Evolutionary conservation across 2,113 vertebrate genomes (phyloP).

Genomic region (Pteruthius melanotis): DNA sequence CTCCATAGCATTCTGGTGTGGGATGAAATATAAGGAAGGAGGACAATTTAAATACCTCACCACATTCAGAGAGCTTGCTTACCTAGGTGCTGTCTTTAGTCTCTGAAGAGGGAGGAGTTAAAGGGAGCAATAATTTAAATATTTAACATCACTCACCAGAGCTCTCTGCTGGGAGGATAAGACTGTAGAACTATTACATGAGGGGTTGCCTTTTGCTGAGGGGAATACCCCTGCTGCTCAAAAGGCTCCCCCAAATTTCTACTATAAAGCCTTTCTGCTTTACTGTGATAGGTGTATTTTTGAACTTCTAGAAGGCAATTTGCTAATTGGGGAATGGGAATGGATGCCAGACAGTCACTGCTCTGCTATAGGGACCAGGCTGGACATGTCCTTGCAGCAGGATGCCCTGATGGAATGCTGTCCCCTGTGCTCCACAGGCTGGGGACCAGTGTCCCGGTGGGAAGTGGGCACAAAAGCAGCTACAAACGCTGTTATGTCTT

Average conservation of each 20-base stretch:
- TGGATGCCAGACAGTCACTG: not conserved
- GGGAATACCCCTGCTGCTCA: not conserved
- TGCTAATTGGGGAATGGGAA: not conserved
- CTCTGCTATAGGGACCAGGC: not conserved
- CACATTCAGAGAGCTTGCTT: not conserved
- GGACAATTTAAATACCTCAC: not conserved
- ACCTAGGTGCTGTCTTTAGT: not conserved
- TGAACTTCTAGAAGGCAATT: not conserved
- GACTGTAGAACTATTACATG: not conserved
- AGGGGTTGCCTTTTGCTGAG: not conserved
- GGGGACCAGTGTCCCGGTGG: not conserved
- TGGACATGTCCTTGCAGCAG: not conserved
- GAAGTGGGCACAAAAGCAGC: not conserved
- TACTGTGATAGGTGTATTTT: not conserved
- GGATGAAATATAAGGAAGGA: not conserved
- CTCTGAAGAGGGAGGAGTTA: not conserved
- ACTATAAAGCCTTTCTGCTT: not conserved
- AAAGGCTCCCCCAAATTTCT: not conserved
- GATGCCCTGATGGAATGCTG: not conserved
- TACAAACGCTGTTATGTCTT: not conserved
- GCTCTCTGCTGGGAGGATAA: not conserved
- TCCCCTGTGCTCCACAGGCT: not conserved
- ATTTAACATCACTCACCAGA: not conserved
- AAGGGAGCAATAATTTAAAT: not conserved
- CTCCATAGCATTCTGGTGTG: not conserved